These are phyloP conservation scores for Diuraphis noxia DNA, from an alignment of 1,140 invertebrate species.

Conservation along the genomic window DNA sequence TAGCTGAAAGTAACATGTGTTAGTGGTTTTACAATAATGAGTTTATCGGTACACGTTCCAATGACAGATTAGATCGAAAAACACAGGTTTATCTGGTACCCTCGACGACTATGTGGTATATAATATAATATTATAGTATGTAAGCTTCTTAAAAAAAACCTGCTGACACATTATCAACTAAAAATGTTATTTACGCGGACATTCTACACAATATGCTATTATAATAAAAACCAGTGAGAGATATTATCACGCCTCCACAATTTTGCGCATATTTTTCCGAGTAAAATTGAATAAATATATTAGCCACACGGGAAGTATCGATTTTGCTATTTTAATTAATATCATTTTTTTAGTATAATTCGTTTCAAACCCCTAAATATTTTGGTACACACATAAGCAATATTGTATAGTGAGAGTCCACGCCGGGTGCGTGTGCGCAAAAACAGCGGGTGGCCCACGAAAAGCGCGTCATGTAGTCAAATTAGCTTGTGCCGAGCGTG, in stretches of 20 bases:
- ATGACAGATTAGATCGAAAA: neutral
- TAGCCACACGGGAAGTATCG: neutral
- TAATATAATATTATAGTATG: neutral
- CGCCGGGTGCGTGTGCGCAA: slow-evolving; percentile 12
- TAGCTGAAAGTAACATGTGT: slow-evolving; percentile 26
- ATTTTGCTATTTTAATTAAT: neutral
- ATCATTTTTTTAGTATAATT: neutral
- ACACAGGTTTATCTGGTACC: neutral
- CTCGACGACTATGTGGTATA: neutral
- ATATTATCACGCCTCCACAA: neutral
- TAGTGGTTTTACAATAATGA: neutral
- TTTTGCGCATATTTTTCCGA: neutral
- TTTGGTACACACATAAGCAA: slow-evolving; percentile 3
- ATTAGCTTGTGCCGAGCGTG: slow-evolving; percentile 46
- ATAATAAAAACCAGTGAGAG: neutral
- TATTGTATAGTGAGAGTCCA: neutral
- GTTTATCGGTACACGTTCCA: neutral
- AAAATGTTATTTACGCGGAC: neutral
- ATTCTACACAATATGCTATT: neutral
- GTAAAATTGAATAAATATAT: neutral
- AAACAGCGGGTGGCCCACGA: slow-evolving; percentile 41
- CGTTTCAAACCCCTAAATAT: neutral
- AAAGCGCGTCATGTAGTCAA: slow-evolving; percentile 46
- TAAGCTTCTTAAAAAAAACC: slow-evolving; percentile 5
- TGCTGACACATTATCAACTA: neutral